These are phyloP conservation scores for Scelioninae gen. 1 DNA, from an alignment of 2,888 invertebrate species.

Conservation along the genomic window DNA sequence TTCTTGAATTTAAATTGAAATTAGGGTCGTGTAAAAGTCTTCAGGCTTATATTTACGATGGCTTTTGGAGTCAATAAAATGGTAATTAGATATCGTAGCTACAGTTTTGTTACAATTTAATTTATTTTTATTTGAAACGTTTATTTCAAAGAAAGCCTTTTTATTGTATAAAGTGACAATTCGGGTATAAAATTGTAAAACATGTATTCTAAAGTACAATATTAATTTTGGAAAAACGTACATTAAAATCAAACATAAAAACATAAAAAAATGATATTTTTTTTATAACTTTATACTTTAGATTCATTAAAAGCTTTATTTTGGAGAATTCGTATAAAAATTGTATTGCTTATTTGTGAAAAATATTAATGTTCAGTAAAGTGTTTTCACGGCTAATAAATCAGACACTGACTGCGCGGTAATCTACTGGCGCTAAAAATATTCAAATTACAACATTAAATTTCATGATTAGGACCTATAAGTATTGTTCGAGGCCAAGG, in stretches of 20 bases:
- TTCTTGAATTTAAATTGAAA: constrained; percentile 49
- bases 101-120: constrained; percentile 1
- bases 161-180: too few species aligned
- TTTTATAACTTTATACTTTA: not conserved
- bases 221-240: not conserved
- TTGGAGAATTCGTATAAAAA: not conserved
- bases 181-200: too few species aligned
- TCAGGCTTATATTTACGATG: constrained; percentile 11
- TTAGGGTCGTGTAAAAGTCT: constrained; percentile 18
- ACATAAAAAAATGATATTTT: too few species aligned
- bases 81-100: constrained; percentile 28
- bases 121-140: constrained; percentile 5
- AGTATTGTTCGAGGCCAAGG: constrained; percentile 28
- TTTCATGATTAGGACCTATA: constrained; percentile 25
- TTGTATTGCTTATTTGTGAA: not conserved
- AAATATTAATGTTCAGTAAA: not conserved
- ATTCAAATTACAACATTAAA: constrained; percentile 29
- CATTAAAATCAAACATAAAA: not conserved
- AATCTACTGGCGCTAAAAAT: constrained; percentile 16
- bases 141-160: not conserved
- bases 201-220: not conserved
- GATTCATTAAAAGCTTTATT: not conserved
- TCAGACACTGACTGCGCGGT: not conserved
- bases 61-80: constrained; percentile 38
- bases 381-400: not conserved